Base-by-base conservation (phyloP, 2,113 vertebrate species). In the Balaeniceps rex region DNA sequence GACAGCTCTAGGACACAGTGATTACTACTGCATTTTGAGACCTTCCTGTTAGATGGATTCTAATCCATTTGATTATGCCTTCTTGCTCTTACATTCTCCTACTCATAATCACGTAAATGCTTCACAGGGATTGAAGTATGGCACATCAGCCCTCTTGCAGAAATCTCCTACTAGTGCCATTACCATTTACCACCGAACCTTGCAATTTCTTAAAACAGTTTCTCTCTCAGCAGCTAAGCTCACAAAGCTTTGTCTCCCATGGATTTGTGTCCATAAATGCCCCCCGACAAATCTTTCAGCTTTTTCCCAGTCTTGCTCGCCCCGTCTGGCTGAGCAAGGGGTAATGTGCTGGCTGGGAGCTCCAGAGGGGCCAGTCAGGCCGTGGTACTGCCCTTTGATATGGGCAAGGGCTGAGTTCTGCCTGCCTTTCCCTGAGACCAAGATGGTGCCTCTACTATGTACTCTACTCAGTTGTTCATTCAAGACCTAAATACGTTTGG, bases 11-110 rank as follows among this genome's bases (percentile, higher is more conserved):
- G 38, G n/a, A 80, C 33, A 22, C 38, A 3, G 17, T n/a, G 19
- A 36, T 77, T 86, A 88, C 83, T 69, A 21, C 38, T 58, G 51
- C n/a, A 26, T 78, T 92, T 93, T 64, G 46, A 95, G 69, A 83
- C 38, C 51, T 81, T 82, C 65, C 47, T 84, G 29, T 68, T 47
- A 29, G 31, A 19, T 71, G 28, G 52, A 17, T 33, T 76, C 12
- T 49, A 21, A 44, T 77, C 64, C 40, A 38, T 16, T 80, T 52
- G 21, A 38, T 66, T 29, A 14, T 44, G 18, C 24, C 36, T 23
- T 60, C 47, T 57, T 69, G 54, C 36, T 90, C 19, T 78, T 52
- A 28, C 0, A 29, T 60, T 94, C 38, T 88, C 18, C 21, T 40
- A 5, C 34, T 80, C 7, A 4, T 14, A n/a, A 44, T 61, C 31